Base-by-base conservation (phyloP, 2,888 invertebrate genomes). In the Elysia crispata region DNA sequence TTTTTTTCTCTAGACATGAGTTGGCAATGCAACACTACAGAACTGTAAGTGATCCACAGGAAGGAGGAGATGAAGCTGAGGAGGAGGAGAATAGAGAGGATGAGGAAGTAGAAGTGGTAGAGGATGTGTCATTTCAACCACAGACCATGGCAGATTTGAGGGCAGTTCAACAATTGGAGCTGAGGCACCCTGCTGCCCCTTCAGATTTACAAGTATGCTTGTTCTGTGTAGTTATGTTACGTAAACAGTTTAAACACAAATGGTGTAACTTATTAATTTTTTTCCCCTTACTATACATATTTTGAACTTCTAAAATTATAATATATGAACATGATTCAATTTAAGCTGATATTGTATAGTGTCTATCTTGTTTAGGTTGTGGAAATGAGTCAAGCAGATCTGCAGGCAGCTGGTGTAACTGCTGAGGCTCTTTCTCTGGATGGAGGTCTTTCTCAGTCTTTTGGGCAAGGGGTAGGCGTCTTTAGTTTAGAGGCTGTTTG, bases 1-100 rank as follows among this genome's bases (percentile, higher is more conserved):
- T 20, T n/a, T 54, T 79, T 11, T 82, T 80, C 64, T 67, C 8
- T 82, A 89, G 93, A 84, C 92, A 92, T 79, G 94, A 94, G 85
- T 87, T 93, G 15, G 93, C 93, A 23, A 89, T 93, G 83, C 93
- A 91, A 84, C 88, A 89, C 1, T 82, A 64, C 79, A 80, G 66
- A 60, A 84, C 73, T 66, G 82, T 66, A 62, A 81, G 77, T 74
- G 81, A 49, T 73, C 69, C 69, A 8, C 75, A 80, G 6, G 80
- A 76, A 31, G 57, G 69, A 23, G 80, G 49, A 15, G 77, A 50
- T 0, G 20, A 67, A 64, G 79, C 79, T 25, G 79, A 66, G 0
- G 78, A 76, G 18, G 81, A 77, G 25, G 77, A n/a, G 20, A 70
- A 62, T 18, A 66, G 33, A 25, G 79, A 77, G 5, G 81, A 85